A percentile compares a stretch with the other conserved stretches of the same genome.
Evolutionary conservation across 2,113 vertebrate genomes (phyloP).

Genomic region (Neotoma lepida): DNA sequence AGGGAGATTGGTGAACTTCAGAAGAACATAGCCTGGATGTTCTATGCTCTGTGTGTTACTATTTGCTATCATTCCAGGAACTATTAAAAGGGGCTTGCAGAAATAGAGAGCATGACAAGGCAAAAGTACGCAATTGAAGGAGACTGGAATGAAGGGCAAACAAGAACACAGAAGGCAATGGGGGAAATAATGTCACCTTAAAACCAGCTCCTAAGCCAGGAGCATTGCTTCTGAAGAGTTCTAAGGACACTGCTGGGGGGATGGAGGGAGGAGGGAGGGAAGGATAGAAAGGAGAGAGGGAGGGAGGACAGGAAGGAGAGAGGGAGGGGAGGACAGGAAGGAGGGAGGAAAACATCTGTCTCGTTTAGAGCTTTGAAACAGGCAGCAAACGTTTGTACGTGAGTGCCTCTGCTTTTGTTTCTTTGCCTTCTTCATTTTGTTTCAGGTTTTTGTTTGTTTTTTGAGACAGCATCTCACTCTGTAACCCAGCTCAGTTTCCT

Average conservation of each 20-base stretch:
- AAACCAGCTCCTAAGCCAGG: neutral
- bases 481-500: neutral
- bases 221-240: neutral
- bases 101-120: neutral
- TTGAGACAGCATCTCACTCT: neutral
- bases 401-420: neutral
- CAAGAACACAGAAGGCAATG: neutral
- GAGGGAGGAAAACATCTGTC: neutral
- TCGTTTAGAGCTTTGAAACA: no score
- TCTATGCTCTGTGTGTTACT: neutral
- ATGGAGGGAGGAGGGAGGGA: neutral
- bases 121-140: neutral
- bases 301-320: accelerated
- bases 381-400: neutral
- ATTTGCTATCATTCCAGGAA: neutral
- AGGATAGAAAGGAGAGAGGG: neutral
- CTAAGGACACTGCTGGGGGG: neutral
- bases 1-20: neutral
- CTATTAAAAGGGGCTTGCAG: neutral
- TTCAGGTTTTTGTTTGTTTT: neutral
- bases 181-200: neutral
- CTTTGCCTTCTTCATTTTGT: neutral
- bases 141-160: neutral
- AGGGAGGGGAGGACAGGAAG: neutral
- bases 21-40: neutral